Conservation (phyloP, 2,113 vertebrate genomes). For the Chiloscyllium plagiosum region DNA sequence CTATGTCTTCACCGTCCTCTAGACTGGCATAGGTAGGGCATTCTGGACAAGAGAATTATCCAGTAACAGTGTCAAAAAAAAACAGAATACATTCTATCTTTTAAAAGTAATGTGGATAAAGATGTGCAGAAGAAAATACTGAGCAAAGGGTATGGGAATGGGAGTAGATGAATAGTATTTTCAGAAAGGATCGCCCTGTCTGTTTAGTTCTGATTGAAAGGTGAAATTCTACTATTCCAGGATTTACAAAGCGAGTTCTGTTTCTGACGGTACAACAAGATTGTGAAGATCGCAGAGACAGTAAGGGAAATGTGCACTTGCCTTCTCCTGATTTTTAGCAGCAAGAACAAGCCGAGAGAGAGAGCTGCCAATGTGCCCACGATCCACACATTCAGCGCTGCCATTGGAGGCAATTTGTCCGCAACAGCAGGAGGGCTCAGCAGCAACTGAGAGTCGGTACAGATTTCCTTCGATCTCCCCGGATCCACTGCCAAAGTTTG, state of each 20-base stretch:
- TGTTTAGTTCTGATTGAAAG: not conserved
- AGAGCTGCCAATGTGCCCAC: not conserved
- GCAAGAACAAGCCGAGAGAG: conserved; percentile 15
- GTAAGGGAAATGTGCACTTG: not conserved
- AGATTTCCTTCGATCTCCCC: not conserved
- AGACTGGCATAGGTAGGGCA: not conserved
- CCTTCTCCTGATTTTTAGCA: conserved; percentile 24
- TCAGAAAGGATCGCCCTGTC: not conserved
- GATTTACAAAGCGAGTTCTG: not conserved
- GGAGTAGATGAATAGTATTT: not conserved
- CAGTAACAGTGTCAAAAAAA: not conserved
- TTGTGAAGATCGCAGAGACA: not conserved
- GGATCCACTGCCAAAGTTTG: not conserved
- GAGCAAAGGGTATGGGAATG: not conserved
- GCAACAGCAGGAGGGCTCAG: not conserved
- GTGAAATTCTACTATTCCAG: not conserved
- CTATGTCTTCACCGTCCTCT: too few species aligned
- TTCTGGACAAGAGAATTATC: not conserved
- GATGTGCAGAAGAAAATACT: not conserved
- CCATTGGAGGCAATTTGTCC: conserved; percentile 8
- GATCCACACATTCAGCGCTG: not conserved
- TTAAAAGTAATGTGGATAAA: not conserved
- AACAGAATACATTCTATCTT: not conserved
- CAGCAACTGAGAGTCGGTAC: not conserved
- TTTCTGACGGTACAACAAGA: not conserved